Evolutionary conservation across 2,797 vertebrate species (phyloP), one percentile per base, ranked within the genome.

Genomic region (Brachymystax lenok): DNA sequence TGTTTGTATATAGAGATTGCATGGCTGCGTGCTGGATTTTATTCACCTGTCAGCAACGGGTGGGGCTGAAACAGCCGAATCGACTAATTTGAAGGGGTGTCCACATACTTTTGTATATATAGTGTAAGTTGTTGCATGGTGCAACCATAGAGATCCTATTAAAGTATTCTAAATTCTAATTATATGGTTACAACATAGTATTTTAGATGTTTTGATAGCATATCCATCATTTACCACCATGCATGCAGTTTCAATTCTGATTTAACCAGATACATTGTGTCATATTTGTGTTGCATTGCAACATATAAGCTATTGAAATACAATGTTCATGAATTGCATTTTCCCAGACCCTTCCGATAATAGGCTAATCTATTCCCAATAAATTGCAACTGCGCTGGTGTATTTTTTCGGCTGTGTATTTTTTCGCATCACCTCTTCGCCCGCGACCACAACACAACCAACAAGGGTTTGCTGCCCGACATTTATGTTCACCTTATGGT

Each of bases 401-500:
- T 68, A 12, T 40, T 73, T 59, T 19, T 13, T 66, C 14, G 14
- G 56, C 24, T 24, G 24, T 24, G 5, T 35, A 24, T 75, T 54
- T 69, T 35, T 74, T 79, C 21, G 68, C 79, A 77, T 74, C 77
- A 68, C 71, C 59, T 68, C 59, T 73, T 76, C 68, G 33, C 71
- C 83, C 85, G 77, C 86, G 81, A 74, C 24, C 63, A 67, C 35
- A 61, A 86, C 86, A 84, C 91, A 88, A 88, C 82, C 87, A 89
- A 90, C 89, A 83, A 91, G 88, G 88, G 84, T 74, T 76, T 74
- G 10, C 61, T 78, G 80, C 88, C 88, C 88, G 92, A 92, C 92
- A 91, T 64, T 92, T 90, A 89, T 89, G 89, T 88, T 88, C 90
- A 89, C 88, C 90, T 33, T 89, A 86, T 80, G 87, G 86, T 87